These are phyloP conservation scores for Eupeodes luniger DNA, from an alignment of 2,888 invertebrate species.

Conservation along the genomic window DNA sequence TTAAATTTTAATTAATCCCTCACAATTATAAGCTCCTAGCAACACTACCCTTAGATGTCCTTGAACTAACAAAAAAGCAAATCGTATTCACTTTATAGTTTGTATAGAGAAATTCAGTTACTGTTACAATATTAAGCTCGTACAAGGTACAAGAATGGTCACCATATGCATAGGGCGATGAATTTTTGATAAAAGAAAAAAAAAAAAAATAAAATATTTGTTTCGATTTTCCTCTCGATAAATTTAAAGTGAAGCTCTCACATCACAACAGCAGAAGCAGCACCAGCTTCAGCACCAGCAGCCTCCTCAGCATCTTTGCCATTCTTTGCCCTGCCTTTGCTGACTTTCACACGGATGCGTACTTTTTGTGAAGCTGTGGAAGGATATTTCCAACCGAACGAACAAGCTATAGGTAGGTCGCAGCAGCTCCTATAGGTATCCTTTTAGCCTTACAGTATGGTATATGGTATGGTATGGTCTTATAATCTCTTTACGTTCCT, in stretches of 20 bases:
- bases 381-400: constrained; percentile 40
- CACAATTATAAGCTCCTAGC: background rate
- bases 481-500: constrained; percentile 70
- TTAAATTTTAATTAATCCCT: background rate
- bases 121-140: too few relatives aligned
- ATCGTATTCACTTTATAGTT: background rate
- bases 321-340: background rate
- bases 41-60: background rate
- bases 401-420: constrained; percentile 1
- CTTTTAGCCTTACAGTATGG: constrained; percentile 43
- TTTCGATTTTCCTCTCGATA: constrained; percentile 76
- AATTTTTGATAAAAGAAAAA: constrained; percentile 50
- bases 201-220: constrained; percentile 67
- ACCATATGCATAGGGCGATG: constrained; percentile 50
- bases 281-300: too few relatives aligned
- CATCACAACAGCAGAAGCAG: constrained; percentile 9
- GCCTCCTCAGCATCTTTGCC: background rate
- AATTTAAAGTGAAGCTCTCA: constrained; percentile 68
- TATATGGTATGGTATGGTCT: constrained; percentile 47
- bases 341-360: constrained; percentile 50
- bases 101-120: background rate
- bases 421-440: background rate
- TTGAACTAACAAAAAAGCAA: constrained; percentile 4
- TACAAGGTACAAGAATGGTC: background rate
- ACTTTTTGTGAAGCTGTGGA: constrained; percentile 14